These are phyloP conservation scores for Rhipidura dahli DNA, from an alignment of 2,113 vertebrate species.

Conservation along the genomic window DNA sequence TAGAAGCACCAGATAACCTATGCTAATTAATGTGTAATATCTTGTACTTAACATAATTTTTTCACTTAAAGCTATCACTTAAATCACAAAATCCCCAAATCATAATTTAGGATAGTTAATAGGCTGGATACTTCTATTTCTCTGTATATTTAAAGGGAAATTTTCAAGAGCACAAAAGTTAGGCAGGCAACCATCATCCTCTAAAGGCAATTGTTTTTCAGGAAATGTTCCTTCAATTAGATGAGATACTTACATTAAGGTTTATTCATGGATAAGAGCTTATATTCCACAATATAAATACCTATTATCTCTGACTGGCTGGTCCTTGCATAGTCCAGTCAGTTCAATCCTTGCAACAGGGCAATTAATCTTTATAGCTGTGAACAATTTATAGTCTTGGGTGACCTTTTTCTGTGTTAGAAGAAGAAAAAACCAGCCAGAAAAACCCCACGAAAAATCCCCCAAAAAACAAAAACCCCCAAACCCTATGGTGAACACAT, in stretches of 20 bases:
- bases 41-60: background rate
- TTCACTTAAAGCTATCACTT: background rate
- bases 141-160: background rate
- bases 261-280: background rate
- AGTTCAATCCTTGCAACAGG: background rate
- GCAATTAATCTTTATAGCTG: background rate
- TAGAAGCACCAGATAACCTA: background rate
- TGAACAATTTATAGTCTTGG: background rate
- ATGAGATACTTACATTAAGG: background rate
- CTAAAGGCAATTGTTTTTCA: background rate
- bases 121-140: background rate
- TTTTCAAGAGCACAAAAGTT: background rate
- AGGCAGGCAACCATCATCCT: background rate
- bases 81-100: background rate
- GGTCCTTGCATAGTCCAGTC: background rate
- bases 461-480: background rate
- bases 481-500: background rate
- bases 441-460: background rate
- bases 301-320: background rate
- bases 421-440: background rate
- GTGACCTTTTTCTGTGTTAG: background rate
- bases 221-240: background rate
- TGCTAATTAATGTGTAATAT: background rate
- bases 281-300: background rate
- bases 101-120: background rate